Evolutionary conservation across 2,797 vertebrate genomes (phyloP), one percentile per base, ranked within the genome.

Genomic region (Pyrocephalus nanus): DNA sequence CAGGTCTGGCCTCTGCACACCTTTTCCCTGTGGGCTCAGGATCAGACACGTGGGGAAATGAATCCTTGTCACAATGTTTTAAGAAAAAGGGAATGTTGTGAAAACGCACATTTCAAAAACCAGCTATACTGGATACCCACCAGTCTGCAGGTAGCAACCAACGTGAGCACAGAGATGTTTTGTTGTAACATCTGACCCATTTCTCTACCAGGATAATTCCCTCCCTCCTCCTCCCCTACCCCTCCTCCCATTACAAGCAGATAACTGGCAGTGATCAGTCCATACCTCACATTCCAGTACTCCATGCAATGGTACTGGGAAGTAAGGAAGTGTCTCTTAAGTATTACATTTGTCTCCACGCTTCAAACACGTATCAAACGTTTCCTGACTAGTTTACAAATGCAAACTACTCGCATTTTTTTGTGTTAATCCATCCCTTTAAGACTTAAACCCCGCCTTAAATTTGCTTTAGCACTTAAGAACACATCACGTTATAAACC

Each of bases 41-140:
- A 74, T 61, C 50, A 76, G 93, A 88, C 57, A 55, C 27, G 6
- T 27, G 86, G 92, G 86, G 93, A 92, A 91, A 69, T 94, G 94
- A 96, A 96, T 95, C 93, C 95, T 94, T 95, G 95, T 94, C 95
- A 96, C 95, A 95, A 20, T 20, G 60, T 40, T 64, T 92, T 72
- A 82, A 66, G 72, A 38, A 91, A 92, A 89, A 92, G 12, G 60
- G 43, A 6, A 69, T 3, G 32, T 0, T 78, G 58, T 72, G 38
- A 88, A 93, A 86, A 87, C 0, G 9, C 57, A 60, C 77, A 86
- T 62, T 75, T 93, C 45, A 88, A 74, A 26, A 62, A 20, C 8
- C 74, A 60, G 0, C 53, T 57, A 75, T 57, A 92, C 88, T 90
- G 93, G 94, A 82, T 87, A 94, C 61, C 95, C 90, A 90, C n/a